phyloP scores from a whole-genome alignment of 2,797 vertebrate genomes.

The Anomalospiza imberbis region DNA sequence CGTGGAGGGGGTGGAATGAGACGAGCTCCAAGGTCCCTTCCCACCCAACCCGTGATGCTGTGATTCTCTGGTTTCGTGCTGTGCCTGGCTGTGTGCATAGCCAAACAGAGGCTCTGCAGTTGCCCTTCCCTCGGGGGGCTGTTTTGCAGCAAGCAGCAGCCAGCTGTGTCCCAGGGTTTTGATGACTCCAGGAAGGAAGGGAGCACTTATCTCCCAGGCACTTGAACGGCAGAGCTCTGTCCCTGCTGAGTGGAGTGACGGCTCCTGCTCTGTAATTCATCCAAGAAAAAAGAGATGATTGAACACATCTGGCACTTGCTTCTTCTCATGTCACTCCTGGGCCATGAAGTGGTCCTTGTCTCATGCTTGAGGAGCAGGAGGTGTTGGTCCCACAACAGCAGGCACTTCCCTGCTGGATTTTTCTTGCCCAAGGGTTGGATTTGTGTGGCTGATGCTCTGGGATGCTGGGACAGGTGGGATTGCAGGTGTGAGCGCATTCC shows the following conservation, averaged over 20 bases:
- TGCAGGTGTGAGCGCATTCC: rapidly evolving
- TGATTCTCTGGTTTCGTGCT: neutral
- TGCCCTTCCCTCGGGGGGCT: neutral
- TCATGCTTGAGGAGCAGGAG: neutral
- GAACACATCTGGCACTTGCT: neutral
- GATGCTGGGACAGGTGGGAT: neutral
- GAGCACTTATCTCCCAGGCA: constrained; percentile 6
- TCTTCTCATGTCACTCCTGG: neutral
- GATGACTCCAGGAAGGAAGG: constrained; percentile 48
- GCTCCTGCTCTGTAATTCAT: neutral
- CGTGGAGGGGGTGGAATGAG: neutral
- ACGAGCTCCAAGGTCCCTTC: neutral
- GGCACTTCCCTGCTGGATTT: neutral
- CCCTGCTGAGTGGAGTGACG: neutral
- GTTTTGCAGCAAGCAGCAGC: neutral
- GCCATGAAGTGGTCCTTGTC: neutral
- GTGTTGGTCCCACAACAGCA: neutral
- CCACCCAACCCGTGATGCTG: rapidly evolving
- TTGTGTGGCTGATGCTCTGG: neutral
- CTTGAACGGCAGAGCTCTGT: neutral
- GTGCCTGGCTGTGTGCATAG: neutral
- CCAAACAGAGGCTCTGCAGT: neutral
- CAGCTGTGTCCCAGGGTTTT: constrained; percentile 41
- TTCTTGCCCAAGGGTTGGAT: neutral
- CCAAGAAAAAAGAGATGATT: neutral